These are phyloP conservation scores for Bubo blakistoni DNA, from an alignment of 2,113 vertebrate genomes.

Conservation along the genomic window DNA sequence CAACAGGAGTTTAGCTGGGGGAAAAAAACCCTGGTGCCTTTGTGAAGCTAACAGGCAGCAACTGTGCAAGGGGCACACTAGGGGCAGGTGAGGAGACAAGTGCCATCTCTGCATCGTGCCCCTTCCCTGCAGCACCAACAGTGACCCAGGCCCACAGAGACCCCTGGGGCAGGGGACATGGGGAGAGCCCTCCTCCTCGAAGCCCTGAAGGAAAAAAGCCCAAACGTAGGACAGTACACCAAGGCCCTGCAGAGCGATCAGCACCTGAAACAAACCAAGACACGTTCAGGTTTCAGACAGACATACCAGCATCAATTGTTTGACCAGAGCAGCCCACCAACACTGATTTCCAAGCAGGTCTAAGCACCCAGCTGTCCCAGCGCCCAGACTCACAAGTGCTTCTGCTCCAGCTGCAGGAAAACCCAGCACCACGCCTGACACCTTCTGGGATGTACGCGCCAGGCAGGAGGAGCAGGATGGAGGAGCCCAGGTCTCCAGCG, in stretches of 20 bases:
- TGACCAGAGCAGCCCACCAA: neutral
- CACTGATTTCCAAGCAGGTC: rapidly evolving
- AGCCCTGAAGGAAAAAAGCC: neutral
- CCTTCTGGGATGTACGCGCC: neutral
- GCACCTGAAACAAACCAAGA: neutral
- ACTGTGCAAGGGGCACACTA: neutral
- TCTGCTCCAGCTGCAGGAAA: neutral
- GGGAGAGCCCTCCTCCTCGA: neutral
- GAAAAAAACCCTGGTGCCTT: neutral
- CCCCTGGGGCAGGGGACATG: too few species aligned
- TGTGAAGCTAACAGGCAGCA: neutral
- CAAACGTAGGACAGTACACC: neutral
- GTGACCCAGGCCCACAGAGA: neutral
- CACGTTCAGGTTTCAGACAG: neutral
- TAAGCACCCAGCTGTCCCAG: neutral
- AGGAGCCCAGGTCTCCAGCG: neutral
- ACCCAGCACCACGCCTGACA: neutral
- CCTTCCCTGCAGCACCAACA: neutral
- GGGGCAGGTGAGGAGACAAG: neutral
- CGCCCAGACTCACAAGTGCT: neutral
- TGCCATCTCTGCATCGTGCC: neutral
- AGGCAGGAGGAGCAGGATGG: neutral
- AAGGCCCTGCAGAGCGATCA: neutral
- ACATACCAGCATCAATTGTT: neutral
- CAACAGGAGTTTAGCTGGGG: neutral